Conservation (phyloP, 2,888 invertebrate species). For the Rapana venosa region DNA sequence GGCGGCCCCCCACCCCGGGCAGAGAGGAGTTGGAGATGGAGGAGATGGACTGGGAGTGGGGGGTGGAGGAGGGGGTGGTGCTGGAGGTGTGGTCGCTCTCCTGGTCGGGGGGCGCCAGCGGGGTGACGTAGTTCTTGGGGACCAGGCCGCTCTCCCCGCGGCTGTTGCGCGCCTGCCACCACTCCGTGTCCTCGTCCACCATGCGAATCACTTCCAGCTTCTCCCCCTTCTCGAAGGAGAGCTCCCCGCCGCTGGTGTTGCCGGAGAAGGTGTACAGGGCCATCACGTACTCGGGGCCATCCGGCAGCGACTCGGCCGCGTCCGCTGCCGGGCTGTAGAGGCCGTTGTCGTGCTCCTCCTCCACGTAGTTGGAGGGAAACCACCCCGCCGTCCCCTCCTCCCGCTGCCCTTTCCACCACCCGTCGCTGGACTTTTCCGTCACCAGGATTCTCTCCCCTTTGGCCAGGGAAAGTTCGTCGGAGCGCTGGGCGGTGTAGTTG, state of each 20-base stretch:
- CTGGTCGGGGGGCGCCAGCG: conserved; percentile 51
- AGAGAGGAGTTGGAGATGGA: conserved; percentile 73
- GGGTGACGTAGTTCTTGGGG: conserved; percentile 83
- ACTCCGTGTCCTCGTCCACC: conserved; percentile 98
- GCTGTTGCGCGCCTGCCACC: conserved; percentile 96
- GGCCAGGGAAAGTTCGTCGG: conserved; percentile 94
- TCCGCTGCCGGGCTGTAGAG: conserved; percentile 69
- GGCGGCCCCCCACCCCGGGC: conserved; percentile 62
- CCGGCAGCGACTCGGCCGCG: conserved; percentile 51
- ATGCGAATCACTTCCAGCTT: conserved; percentile 95
- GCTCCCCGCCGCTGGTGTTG: conserved; percentile 90
- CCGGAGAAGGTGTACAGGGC: conserved; percentile 91
- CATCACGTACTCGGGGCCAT: conserved; percentile 90
- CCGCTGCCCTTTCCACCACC: conserved; percentile 95
- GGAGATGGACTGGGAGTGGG: conserved; percentile 76
- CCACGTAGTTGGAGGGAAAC: conserved; percentile 99
- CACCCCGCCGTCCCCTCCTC: conserved; percentile 84
- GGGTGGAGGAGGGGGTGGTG: conserved; percentile 71
- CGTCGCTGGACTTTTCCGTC: conserved; percentile 98
- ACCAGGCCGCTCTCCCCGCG: conserved; percentile 96
- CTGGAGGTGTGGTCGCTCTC: conserved; percentile 63
- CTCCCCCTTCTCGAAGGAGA: conserved; percentile 98
- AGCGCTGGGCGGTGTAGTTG: conserved; percentile 89
- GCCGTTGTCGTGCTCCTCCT: conserved; percentile 53
- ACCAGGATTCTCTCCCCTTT: conserved; percentile 96